Evolutionary conservation across 2,797 vertebrate genomes (phyloP).

Genomic region (Petrocephalus sullivani): DNA sequence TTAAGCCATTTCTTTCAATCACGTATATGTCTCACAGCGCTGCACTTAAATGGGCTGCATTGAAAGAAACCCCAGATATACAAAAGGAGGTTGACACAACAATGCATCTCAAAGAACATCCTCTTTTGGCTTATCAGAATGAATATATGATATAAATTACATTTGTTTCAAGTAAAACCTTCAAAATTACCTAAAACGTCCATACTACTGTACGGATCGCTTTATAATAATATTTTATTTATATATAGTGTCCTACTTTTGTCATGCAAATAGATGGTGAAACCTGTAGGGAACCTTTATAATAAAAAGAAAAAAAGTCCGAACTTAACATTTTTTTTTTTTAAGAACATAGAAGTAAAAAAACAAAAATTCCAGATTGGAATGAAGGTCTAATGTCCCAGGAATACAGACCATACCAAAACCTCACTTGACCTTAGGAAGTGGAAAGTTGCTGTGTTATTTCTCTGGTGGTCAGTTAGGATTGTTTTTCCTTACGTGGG

Average conservation of each 20-base stretch:
- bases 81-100: neutral
- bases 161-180: neutral
- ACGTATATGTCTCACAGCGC: neutral
- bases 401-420: neutral
- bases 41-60: neutral
- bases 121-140: neutral
- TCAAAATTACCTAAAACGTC: neutral
- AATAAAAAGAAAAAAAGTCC: neutral
- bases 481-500: conserved; percentile 3
- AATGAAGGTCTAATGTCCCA: neutral
- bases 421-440: neutral
- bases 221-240: neutral
- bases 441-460: neutral
- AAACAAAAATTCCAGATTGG: neutral
- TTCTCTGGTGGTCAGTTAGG: neutral
- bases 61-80: neutral
- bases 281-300: neutral
- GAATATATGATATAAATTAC: neutral
- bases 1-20: neutral
- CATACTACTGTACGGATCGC: neutral
- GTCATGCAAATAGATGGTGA: neutral
- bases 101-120: neutral
- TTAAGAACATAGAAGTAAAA: neutral
- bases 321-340: neutral
- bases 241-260: neutral